These are phyloP conservation scores for Triplophysa rosa DNA, from an alignment of 2,113 vertebrate species.

Conservation along the genomic window DNA sequence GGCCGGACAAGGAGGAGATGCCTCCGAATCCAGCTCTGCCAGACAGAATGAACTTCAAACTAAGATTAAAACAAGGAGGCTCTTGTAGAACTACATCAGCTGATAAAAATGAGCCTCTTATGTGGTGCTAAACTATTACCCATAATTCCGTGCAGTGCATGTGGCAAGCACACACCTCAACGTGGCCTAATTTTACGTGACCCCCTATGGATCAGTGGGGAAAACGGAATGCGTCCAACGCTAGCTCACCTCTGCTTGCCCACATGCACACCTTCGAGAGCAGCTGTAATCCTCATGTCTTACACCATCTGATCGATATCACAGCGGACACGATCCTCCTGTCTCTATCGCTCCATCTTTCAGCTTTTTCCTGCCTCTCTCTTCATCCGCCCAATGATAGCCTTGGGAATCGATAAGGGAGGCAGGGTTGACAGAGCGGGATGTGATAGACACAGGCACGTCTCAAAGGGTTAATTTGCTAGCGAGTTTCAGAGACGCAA, in stretches of 20 bases:
- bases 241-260: background rate
- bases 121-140: background rate
- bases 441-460: constrained; percentile 20
- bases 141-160: constrained; percentile 8
- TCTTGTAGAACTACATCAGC: constrained; percentile 2
- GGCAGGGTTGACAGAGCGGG: constrained; percentile 2
- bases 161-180: background rate
- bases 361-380: constrained; percentile 22
- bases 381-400: constrained; percentile 14
- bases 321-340: background rate
- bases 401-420: constrained; percentile 25
- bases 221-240: background rate
- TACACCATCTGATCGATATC: constrained; percentile 34
- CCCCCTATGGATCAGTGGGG: background rate
- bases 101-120: constrained; percentile 3
- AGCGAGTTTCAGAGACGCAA: background rate
- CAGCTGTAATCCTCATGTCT: constrained; percentile 17
- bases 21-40: background rate
- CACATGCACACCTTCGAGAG: background rate
- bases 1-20: constrained; percentile 15
- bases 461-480: constrained; percentile 39
- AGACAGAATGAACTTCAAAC: constrained; percentile 11
- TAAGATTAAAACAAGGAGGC: constrained; percentile 4
- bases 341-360: constrained; percentile 22
- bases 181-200: constrained; percentile 2